Evolutionary conservation across 2,797 vertebrate genomes (phyloP).

Genomic region (Columba guinea): DNA sequence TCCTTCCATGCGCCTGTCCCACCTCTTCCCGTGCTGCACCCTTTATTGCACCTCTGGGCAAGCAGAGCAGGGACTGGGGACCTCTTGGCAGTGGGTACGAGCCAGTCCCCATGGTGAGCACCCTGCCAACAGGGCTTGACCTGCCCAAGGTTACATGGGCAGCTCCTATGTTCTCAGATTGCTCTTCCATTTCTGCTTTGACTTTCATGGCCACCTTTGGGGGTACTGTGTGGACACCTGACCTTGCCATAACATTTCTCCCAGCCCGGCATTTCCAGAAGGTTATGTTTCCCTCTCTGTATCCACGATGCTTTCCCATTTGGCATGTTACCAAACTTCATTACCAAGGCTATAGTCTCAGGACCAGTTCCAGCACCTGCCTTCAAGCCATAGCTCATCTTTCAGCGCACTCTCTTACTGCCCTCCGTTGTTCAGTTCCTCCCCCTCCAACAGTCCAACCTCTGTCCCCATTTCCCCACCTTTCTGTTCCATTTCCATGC

Average conservation of each 20-base stretch:
- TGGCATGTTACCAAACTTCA: not conserved
- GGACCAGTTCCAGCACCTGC: not conserved
- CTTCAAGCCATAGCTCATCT: not conserved
- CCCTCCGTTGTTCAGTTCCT: not conserved
- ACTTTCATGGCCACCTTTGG: not conserved
- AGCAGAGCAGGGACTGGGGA: not conserved
- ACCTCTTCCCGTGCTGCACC: not conserved
- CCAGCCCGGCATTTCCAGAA: not conserved
- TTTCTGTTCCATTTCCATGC: not conserved
- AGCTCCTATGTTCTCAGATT: not conserved
- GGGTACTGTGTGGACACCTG: not conserved
- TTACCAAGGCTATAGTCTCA: not conserved
- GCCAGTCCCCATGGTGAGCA: not conserved
- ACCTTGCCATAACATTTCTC: not conserved
- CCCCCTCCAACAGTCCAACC: not conserved
- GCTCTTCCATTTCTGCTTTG: not conserved
- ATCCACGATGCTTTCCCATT: not conserved
- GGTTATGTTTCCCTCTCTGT: not conserved
- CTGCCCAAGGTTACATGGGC: fast-evolving
- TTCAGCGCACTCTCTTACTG: not conserved
- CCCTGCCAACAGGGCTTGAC: not conserved
- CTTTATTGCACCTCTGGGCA: fast-evolving
- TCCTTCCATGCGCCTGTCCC: not conserved
- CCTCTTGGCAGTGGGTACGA: fast-evolving
- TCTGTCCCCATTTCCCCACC: not conserved